Evolutionary conservation across 1,140 invertebrate species (phyloP).

Genomic region (Lepidotrigona ventralis): DNA sequence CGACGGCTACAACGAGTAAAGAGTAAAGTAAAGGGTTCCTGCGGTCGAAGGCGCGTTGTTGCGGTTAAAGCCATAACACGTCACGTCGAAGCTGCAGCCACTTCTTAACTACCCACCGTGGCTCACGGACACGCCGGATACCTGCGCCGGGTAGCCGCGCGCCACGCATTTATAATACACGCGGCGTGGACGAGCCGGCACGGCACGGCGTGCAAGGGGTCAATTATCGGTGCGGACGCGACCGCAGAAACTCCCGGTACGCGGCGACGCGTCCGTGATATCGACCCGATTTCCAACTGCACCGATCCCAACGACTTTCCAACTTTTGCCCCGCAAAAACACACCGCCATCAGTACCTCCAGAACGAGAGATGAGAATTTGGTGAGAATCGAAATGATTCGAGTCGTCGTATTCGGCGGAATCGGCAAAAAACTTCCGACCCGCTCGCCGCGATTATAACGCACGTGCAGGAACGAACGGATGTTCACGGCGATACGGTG

Average conservation of each 20-base stretch:
- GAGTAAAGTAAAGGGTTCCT: constrained; percentile 74
- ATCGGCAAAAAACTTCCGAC: constrained; percentile 18
- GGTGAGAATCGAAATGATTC: constrained; percentile 36
- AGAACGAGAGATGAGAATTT: neutral
- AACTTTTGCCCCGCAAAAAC: constrained; percentile 12
- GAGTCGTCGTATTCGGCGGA: neutral
- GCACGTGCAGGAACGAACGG: constrained; percentile 18
- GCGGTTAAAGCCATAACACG: constrained; percentile 77
- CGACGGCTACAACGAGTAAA: constrained; percentile 57
- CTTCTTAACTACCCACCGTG: constrained; percentile 74
- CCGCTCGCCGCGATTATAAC: constrained; percentile 17
- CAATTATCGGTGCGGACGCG: constrained; percentile 65
- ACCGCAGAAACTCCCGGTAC: constrained; percentile 57
- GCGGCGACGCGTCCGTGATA: constrained; percentile 25
- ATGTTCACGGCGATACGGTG: neutral
- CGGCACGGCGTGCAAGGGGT: constrained; percentile 39
- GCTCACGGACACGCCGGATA: constrained; percentile 43
- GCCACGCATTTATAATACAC: constrained; percentile 65
- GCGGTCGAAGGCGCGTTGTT: constrained; percentile 76
- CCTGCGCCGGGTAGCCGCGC: constrained; percentile 57
- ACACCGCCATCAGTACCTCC: neutral
- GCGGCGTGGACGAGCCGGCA: constrained; percentile 45
- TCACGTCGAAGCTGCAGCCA: constrained; percentile 71
- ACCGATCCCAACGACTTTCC: constrained; percentile 13
- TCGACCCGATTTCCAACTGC: constrained; percentile 23